Evolutionary conservation across 2,797 vertebrate genomes (phyloP).

Genomic region (Nasua narica): DNA sequence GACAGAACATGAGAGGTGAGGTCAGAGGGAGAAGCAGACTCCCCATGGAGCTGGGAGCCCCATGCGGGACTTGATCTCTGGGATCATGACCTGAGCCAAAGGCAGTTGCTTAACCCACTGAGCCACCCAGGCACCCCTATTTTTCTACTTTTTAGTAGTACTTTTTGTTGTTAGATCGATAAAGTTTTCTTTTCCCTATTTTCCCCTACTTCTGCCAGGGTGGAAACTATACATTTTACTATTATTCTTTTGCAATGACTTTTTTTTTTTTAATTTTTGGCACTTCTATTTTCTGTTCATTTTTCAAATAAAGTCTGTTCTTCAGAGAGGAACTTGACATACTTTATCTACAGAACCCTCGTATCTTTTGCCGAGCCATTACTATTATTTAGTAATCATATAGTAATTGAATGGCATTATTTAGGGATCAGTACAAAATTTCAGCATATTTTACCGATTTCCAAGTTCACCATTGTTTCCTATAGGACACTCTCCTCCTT

Average conservation of each 20-base stretch:
- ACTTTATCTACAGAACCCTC: background rate
- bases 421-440: background rate
- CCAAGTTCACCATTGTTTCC: background rate
- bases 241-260: background rate
- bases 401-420: background rate
- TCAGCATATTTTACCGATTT: background rate
- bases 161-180: background rate
- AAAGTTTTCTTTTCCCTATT: background rate
- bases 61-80: too few species aligned
- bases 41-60: too few species aligned
- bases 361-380: background rate
- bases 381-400: background rate
- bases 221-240: background rate
- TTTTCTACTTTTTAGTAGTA: background rate
- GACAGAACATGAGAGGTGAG: too few species aligned
- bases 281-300: background rate
- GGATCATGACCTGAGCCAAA: too few species aligned
- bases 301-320: constrained; percentile 13
- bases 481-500: background rate
- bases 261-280: background rate
- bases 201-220: background rate
- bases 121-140: too few species aligned
- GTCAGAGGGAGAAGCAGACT: too few species aligned
- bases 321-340: background rate
- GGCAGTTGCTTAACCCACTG: too few species aligned